Evolutionary conservation across 2,797 vertebrate genomes (phyloP), one percentile per base, ranked within the genome.

Genomic region (Hapalemur alaotrensis): DNA sequence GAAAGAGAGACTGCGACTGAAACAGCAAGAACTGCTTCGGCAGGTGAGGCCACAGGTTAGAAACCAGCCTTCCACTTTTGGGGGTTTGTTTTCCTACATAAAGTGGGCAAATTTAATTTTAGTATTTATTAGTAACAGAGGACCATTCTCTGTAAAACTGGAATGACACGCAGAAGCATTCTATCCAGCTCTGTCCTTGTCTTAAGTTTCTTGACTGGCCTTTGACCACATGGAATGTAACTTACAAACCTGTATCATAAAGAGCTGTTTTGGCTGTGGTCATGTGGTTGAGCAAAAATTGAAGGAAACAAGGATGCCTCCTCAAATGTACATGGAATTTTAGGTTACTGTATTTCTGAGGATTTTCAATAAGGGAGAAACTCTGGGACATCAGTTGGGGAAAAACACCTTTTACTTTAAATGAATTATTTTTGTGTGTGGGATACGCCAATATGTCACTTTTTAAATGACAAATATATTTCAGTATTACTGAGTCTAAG

Each of bases 11-110:
- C 99, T 99, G 96, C 98, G 99, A 94, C 98, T 99, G 98, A 99
- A 99, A 97, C 99, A 99, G 96, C 99, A 99, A 99, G 99, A 99
- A 98, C 99, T 99, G 98, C 99, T 99, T 70, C 99, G 8, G 43
- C 52, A 48, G 48, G 4, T 99, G 99, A 99, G 99, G 99, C 99
- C 99, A 96, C 99, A 99, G 99, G 99, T 99, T 98, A 99, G 99
- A 98, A 97, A 97, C 97, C 93, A 94, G 54, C 82, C 96, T 98
- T 98, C 97, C 97, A 94, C 97, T 98, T 97, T 73, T 35, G 2
- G 72, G 94, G 97, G 72, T 97, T 92, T 96, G 96, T 93, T 96
- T 95, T 97, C 35, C 95, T 95, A 82, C 23, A 20, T 97, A 81
- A 94, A 91, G 57, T 93, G 93, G 91, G 70, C 7, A 11, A 70